Conservation (phyloP, 2,888 invertebrate species). For the Halictus quadricinctus region DNA sequence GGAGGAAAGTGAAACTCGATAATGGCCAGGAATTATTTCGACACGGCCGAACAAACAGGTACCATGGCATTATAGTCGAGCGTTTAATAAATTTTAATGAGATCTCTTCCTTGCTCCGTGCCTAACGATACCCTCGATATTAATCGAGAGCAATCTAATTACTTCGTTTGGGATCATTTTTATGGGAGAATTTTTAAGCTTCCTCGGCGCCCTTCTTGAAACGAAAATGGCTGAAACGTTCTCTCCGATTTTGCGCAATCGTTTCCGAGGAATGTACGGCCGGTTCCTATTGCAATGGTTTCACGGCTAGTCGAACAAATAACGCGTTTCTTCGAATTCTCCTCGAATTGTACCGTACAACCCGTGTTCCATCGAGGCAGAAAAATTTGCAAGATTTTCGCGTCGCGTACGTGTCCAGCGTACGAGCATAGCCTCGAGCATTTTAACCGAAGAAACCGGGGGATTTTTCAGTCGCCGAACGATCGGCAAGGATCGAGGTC, state of each 20-base stretch:
- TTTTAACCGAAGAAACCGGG: not conserved
- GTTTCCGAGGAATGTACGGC: not conserved
- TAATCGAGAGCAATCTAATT: no score
- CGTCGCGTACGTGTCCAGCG: not conserved
- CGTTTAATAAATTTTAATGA: not conserved
- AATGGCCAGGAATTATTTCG: constrained; percentile 42
- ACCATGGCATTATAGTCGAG: not conserved
- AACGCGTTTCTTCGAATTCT: not conserved
- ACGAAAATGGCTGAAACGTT: no score
- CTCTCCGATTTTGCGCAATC: not conserved
- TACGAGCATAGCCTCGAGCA: not conserved
- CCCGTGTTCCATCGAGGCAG: not conserved
- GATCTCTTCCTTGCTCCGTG: not conserved
- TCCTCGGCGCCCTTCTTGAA: no score
- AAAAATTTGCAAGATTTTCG: constrained; percentile 4
- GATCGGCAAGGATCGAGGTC: not conserved
- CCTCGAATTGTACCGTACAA: not conserved
- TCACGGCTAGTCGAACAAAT: not conserved
- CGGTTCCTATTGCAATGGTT: not conserved
- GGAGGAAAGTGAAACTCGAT: constrained; percentile 36
- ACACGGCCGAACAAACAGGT: constrained; percentile 11
- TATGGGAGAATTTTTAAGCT: no score
- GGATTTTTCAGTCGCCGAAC: not conserved
- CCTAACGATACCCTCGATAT: not conserved
- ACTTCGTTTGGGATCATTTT: no score